Conservation (phyloP, 2,113 vertebrate genomes). For the Lynx canadensis region DNA sequence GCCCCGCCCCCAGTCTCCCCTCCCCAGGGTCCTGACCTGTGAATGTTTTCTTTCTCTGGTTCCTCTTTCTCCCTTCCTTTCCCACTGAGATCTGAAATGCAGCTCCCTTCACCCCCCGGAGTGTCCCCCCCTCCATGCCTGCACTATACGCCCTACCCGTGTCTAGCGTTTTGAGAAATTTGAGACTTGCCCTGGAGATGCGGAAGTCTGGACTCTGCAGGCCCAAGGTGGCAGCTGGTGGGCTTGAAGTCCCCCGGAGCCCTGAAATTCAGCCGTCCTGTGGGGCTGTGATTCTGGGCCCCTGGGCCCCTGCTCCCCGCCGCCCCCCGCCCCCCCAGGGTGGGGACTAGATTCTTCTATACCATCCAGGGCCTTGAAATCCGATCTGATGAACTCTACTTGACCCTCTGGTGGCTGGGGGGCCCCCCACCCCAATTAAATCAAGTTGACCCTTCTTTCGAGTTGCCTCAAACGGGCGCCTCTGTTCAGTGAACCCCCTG, state of each 20-base stretch:
- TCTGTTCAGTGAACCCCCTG: no score
- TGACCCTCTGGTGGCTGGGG: background rate
- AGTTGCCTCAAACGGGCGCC: background rate
- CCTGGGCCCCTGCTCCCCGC: background rate
- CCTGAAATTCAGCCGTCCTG: background rate
- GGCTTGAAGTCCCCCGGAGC: background rate
- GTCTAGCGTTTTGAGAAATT: background rate
- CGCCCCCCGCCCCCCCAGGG: background rate
- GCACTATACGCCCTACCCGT: fast-evolving
- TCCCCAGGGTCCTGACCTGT: background rate
- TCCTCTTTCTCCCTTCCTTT: background rate
- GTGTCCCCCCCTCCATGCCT: background rate
- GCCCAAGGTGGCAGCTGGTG: no score
- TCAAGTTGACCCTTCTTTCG: background rate
- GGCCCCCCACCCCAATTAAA: background rate
- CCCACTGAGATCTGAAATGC: background rate
- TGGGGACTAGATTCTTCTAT: background rate
- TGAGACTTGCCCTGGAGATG: background rate
- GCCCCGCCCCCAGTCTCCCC: background rate
- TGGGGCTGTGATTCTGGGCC: background rate
- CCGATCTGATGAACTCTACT: conserved; percentile 54
- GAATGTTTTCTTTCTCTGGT: background rate
- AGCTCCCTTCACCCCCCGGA: no score
- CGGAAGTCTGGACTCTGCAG: background rate
- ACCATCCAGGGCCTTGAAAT: conserved; percentile 49